Base-by-base conservation (phyloP, 2,113 vertebrate genomes). In the Pica pica region DNA sequence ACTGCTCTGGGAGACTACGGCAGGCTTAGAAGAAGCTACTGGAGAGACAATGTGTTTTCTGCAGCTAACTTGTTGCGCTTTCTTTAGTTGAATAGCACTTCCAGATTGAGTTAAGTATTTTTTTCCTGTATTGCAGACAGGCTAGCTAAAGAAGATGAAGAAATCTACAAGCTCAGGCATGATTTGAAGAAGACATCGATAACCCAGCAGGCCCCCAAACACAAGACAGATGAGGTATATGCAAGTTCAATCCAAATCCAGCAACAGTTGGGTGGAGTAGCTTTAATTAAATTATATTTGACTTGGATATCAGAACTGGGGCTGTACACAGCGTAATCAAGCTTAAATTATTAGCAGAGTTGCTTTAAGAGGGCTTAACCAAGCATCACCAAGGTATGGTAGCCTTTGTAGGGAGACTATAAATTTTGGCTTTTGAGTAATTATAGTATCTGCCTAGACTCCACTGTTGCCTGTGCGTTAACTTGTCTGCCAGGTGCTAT, bases 131-230 rank as follows among this genome's bases (percentile, higher is more conserved):
- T 82, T 95, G 60, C 90, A 99, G 99, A 99, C 97, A 98, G 98
- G 93, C 94, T 98, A 28, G 97, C 98, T 94, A 99, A 99, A 98
- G 99, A 99, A 97, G 99, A 99, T 68, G 99, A 99, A 96, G 99
- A 99, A 91, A 99, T 99, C 91, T 99, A 99, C 97, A 99, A 99
- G 97, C 98, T 99, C 82, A 98, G 99, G 64, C 98, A 99, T 52
- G 99, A 99, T 94, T 98, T 99, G 95, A 99, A 98, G 96, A 99
- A 98, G 95, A 98, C 98, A 4, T 98, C 98, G 2, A 99, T 99
- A 97, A 99, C 98, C 64, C 98, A 99, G 53, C 99, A 99, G 44
- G 98, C 98, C 65, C 98, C 96, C 87, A 99, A 98, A 92, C 98
- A 98, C 56, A 97, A 97, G 89, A 97, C 97, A 39, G 98, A 98